Evolutionary conservation across 2,888 invertebrate species (phyloP).

Genomic region (Chrysina gloriosa): DNA sequence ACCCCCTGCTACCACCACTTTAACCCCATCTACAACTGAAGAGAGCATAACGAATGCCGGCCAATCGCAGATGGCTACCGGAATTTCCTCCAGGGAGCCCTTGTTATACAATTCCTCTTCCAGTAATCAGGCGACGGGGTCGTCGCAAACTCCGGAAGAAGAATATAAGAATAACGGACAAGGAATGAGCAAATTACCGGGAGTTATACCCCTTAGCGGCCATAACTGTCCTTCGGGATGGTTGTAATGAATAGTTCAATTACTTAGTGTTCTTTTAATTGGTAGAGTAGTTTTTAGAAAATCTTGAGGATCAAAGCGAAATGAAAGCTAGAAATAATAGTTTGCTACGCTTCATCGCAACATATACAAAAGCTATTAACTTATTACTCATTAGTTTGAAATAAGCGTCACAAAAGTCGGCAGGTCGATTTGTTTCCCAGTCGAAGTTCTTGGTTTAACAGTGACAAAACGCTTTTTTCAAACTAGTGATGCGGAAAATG

Average conservation of each 20-base stretch:
- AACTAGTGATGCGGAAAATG: no score
- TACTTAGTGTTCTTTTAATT: constrained; percentile 18
- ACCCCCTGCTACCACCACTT: constrained; percentile 59
- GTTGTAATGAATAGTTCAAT: constrained; percentile 62
- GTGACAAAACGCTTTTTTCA: no score
- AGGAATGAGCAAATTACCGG: constrained; percentile 73
- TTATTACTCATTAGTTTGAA: no score
- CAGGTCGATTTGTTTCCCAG: neutral
- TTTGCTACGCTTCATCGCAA: neutral
- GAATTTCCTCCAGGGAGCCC: constrained; percentile 70
- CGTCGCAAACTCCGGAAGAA: constrained; percentile 64
- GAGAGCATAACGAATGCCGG: constrained; percentile 64
- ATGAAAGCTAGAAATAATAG: neutral
- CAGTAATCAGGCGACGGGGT: constrained; percentile 63
- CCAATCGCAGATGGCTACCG: constrained; percentile 51
- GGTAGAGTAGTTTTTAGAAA: neutral
- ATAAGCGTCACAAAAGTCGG: neutral
- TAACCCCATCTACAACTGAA: constrained; percentile 71
- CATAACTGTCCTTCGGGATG: constrained; percentile 79
- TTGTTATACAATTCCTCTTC: constrained; percentile 69
- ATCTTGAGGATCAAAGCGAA: neutral
- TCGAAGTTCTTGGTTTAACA: no score
- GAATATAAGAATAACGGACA: constrained; percentile 68
- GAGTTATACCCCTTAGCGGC: constrained; percentile 80
- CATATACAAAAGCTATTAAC: no score